These are phyloP conservation scores for Acropternis orthonyx DNA, from an alignment of 2,797 vertebrate genomes.

Conservation along the genomic window DNA sequence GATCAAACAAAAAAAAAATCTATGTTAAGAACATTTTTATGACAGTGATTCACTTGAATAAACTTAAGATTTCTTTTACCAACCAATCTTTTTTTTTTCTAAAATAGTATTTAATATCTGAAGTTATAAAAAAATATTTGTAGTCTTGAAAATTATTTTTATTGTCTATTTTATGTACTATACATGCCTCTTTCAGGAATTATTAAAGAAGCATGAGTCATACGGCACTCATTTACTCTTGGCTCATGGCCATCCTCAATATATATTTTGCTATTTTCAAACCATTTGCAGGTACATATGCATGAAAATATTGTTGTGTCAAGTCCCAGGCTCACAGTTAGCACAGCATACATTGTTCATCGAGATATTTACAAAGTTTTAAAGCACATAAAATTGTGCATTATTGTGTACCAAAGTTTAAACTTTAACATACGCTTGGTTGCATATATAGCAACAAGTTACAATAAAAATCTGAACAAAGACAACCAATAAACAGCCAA, in stretches of 20 bases:
- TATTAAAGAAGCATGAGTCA: conserved; percentile 70
- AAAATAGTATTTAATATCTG: conserved; percentile 76
- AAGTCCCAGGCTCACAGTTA: conserved; percentile 70
- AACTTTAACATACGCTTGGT: conserved; percentile 70
- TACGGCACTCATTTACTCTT: conserved; percentile 63
- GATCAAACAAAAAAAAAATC: conserved; percentile 60
- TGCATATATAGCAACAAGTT: conserved; percentile 76
- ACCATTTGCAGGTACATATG: conserved; percentile 71
- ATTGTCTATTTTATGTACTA: conserved; percentile 72
- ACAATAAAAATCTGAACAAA: conserved; percentile 76
- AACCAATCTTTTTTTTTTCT: conserved; percentile 66
- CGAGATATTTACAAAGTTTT: conserved; percentile 73
- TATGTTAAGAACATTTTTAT: conserved; percentile 65
- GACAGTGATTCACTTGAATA: conserved; percentile 59
- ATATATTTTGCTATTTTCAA: conserved; percentile 73
- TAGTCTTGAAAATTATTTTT: conserved; percentile 77
- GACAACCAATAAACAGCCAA: conserved; percentile 75
- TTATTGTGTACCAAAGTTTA: conserved; percentile 70
- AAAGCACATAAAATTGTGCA: conserved; percentile 82
- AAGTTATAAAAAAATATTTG: conserved; percentile 83
- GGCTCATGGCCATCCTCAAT: conserved; percentile 54
- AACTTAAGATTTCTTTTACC: conserved; percentile 68
- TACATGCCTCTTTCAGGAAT: conserved; percentile 73
- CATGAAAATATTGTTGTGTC: conserved; percentile 74
- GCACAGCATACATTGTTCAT: conserved; percentile 66